Base-by-base conservation (phyloP, 2,888 invertebrate genomes). In the Elysia crispata region DNA sequence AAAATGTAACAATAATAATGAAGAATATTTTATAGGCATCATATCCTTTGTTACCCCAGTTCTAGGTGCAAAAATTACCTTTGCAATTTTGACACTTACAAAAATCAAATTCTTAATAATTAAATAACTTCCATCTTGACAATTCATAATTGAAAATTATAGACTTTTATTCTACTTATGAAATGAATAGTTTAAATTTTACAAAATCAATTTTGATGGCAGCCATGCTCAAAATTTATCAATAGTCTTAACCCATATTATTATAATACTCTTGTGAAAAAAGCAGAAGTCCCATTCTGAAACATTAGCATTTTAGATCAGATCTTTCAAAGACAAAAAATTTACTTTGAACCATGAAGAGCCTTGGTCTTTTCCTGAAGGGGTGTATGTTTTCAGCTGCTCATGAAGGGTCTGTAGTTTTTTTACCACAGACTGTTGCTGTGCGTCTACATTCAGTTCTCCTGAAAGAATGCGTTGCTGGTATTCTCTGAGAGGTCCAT, bases 351-450 rank as follows among this genome's bases (percentile, higher is more conserved):
- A 76, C 80, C 80, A 80, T 28, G 70, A 76, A 70, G 70, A 70
- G 28, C 18, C 30, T 64, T 64, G 70, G 18, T 64, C 23, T 54
- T 70, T 76, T 64, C 54, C 62, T 49, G 50, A n/a, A 41, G 95
- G 94, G 85, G 92, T 89, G 91, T 95, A 96, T 81, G 93, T 88
- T 87, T 94, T 91, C 0, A 96, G 92, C 82, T 95, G 93, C 75
- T 94, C 91, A 90, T 95, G 95, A 15, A 97, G 94, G 49, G 92
- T 92, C 89, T 97, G 95, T 77, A 98, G 93, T 31, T 94, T 93
- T 84, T 94, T 91, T 41, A 95, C 94, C 20, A 97, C 94, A 88
- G 93, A 93, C 83, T 94, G 93, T 90, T 98, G 98, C 88, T 95
- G 94, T 28, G 94, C 92, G 93, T 98, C 98, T 76, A 93, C 86